Evolutionary conservation across 2,113 vertebrate genomes (phyloP), one percentile per base, ranked within the genome.

Genomic region (Archilochus colubris): DNA sequence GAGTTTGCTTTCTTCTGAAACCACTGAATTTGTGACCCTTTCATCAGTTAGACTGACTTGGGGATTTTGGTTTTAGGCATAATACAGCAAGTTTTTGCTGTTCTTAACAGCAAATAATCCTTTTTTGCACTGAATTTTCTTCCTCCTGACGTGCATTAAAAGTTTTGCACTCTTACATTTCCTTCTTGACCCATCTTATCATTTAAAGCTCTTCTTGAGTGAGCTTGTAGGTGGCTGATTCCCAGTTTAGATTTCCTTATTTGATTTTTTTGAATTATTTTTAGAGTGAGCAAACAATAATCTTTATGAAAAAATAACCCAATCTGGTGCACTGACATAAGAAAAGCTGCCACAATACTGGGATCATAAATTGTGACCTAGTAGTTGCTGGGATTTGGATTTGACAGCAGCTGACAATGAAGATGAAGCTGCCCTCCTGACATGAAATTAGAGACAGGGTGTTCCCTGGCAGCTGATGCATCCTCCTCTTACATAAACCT

Each of bases 201-300:
- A 86, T 55, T 91, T 50, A 44, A 66, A 64, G 73, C 83, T 89
- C 59, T 74, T 78, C 70, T 51, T 51, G 50, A 86, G 84, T 44
- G 86, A 82, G 77, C 59, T 72, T 14, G 84, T 92, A 85, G 95
- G 93, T 86, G 90, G 84, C 53, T 94, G 82, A 88, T 80, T 93
- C 88, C 63, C 91, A 68, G 66, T 25, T 95, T 67, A 4, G 40
- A 40, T 36, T 69, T 75, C 78, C 74, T 23, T 48, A 23, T 44
- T 66, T 89, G 81, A n/a, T 91, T 54, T 28, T 38, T 38, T 38
- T 38, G 7, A 53, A 73, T 91, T 81, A 59, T 88, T 95, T 93
- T 92, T 76, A 9, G 54, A 25, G 73, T 18, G 57, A 88, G 43
- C 44, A 66, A 95, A 93, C 86, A 94, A 86, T 86, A 91, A 95